phyloP scores from a whole-genome alignment of 35 echinoderm and acorn worm species.

The Acanthaster planci region DNA sequence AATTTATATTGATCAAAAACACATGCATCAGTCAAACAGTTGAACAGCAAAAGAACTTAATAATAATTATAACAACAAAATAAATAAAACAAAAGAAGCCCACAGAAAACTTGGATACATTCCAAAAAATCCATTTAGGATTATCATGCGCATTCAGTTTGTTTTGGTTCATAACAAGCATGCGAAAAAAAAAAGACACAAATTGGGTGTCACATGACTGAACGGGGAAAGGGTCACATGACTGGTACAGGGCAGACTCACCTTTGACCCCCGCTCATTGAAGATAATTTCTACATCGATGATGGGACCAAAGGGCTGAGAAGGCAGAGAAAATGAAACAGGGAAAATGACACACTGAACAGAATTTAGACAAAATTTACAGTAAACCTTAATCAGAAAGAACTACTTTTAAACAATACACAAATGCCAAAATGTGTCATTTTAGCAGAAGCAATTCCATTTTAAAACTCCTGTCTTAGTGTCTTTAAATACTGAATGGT shows the following conservation, averaged over 20 bases:
- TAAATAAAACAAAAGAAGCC: constrained; percentile 6
- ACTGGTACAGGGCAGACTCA: constrained; percentile 47
- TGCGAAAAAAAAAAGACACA: background rate
- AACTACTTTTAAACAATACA: too few relatives aligned
- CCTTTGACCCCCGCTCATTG: constrained; percentile 98
- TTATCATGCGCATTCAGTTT: constrained; percentile 13
- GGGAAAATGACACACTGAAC: constrained; percentile 12
- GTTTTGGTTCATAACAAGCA: background rate
- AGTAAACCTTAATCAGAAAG: too few relatives aligned
- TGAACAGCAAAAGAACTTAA: background rate
- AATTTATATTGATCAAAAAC: background rate
- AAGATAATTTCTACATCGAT: constrained; percentile 99
- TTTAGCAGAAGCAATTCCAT: too few relatives aligned
- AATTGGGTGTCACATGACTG: too few relatives aligned
- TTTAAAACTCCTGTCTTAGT: too few relatives aligned
- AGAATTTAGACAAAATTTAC: constrained; percentile 20
- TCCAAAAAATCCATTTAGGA: background rate
- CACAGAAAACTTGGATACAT: background rate
- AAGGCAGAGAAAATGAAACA: constrained; percentile 2
- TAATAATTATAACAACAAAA: background rate
- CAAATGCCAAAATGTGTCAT: too few relatives aligned
- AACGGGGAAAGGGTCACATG: constrained; percentile 12
- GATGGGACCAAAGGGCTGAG: constrained; percentile 95
- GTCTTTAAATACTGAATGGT: too few relatives aligned
- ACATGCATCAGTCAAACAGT: constrained; percentile 9